Conservation (phyloP, 2,113 vertebrate genomes). For the Salvelinus alpinus region DNA sequence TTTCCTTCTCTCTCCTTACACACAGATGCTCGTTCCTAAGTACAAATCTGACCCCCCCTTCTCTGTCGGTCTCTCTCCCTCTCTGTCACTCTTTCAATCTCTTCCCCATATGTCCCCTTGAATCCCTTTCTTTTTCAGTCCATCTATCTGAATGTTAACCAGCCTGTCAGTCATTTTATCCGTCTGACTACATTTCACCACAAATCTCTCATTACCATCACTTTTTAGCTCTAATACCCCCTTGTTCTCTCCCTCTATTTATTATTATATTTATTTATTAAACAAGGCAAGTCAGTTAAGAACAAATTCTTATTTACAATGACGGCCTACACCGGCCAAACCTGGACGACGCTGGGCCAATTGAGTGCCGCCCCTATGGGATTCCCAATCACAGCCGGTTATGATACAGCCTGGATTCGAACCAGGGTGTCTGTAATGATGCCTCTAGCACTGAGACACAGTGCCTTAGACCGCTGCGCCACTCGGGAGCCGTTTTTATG, state of each 20-base stretch:
- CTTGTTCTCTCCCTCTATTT: conserved; percentile 43
- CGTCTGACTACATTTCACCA: too few relatives aligned
- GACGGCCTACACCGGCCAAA: too few relatives aligned
- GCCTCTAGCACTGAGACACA: too few relatives aligned
- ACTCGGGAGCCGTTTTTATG: neutral
- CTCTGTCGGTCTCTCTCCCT: conserved; percentile 31
- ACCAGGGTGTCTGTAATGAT: too few relatives aligned
- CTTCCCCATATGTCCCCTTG: conserved; percentile 49
- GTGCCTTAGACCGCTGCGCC: too few relatives aligned
- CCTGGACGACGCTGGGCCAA: too few relatives aligned
- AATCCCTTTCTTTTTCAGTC: conserved; percentile 23
- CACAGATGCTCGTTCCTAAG: conserved; percentile 41
- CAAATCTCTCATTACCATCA: neutral
- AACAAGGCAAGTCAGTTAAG: too few relatives aligned
- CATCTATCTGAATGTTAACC: neutral
- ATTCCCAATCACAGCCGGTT: too few relatives aligned
- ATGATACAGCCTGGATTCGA: too few relatives aligned
- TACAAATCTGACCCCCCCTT: neutral
- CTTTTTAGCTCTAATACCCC: conserved; percentile 54
- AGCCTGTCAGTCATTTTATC: neutral
- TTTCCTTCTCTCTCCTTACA: conserved; percentile 12
- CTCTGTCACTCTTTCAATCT: conserved; percentile 41
- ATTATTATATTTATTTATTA: too few relatives aligned
- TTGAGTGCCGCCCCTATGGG: too few relatives aligned
- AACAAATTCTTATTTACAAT: too few relatives aligned